phyloP scores from a whole-genome alignment of 2,113 vertebrate species.

The Leptobrachium leishanense region DNA sequence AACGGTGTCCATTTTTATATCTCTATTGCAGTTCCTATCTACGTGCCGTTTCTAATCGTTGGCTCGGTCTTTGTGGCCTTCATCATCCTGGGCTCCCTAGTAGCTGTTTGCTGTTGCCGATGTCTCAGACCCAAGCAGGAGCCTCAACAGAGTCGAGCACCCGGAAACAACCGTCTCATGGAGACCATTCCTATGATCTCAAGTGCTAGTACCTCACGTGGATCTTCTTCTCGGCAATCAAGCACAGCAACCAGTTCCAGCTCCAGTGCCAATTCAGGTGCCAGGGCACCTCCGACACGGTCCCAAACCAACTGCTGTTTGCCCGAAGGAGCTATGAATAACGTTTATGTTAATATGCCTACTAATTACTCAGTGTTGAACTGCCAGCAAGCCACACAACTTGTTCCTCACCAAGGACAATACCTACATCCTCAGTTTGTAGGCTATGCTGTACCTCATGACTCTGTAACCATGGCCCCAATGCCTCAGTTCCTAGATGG shows the following conservation, averaged over 20 bases:
- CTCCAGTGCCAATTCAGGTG: conserved; percentile 85
- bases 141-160: conserved; percentile 76
- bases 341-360: conserved; percentile 95
- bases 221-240: conserved; percentile 93
- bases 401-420: conserved; percentile 93
- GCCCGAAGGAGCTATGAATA: conserved; percentile 86
- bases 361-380: conserved; percentile 96
- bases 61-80: conserved; percentile 96
- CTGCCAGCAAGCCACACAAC: conserved; percentile 96
- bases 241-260: conserved; percentile 96
- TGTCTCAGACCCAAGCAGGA: conserved; percentile 97
- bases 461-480: conserved; percentile 72
- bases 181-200: conserved; percentile 98
- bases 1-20: conserved; percentile 20
- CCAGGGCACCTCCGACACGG: conserved; percentile 74
- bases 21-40: conserved; percentile 86
- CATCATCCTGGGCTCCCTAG: conserved; percentile 88
- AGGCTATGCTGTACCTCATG: conserved; percentile 83
- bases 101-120: conserved; percentile 93
- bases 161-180: conserved; percentile 75
- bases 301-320: conserved; percentile 93
- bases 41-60: conserved; percentile 95
- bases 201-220: conserved; percentile 83
- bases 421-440: conserved; percentile 92
- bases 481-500: conserved; percentile 79